These are phyloP conservation scores for Halcyon leucocephala DNA, from an alignment of 2,797 vertebrate species.

Conservation along the genomic window DNA sequence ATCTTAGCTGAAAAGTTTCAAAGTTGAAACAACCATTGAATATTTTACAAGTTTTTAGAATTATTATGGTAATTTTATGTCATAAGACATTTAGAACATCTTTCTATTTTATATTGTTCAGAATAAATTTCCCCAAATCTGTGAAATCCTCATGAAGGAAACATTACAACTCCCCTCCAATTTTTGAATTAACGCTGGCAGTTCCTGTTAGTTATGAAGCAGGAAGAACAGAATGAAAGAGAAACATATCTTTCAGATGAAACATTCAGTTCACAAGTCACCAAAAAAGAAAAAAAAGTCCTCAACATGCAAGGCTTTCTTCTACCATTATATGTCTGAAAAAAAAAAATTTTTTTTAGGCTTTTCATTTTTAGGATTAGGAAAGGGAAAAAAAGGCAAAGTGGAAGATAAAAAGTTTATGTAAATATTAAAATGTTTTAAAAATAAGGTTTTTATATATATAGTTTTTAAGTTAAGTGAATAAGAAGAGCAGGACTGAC, in stretches of 20 bases:
- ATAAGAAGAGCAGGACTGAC: background rate
- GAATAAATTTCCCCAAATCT: background rate
- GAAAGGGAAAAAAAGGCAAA: background rate
- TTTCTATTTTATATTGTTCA: background rate
- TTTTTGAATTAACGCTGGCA: constrained; percentile 28
- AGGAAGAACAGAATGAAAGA: background rate
- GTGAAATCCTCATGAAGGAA: constrained; percentile 11
- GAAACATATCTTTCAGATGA: background rate
- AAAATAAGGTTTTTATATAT: background rate
- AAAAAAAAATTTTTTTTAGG: background rate
- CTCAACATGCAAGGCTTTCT: background rate
- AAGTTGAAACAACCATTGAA: background rate
- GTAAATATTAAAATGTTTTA: background rate
- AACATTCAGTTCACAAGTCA: background rate
- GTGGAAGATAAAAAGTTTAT: background rate
- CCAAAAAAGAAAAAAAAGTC: background rate
- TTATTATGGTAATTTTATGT: constrained; percentile 1
- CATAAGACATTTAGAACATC: background rate
- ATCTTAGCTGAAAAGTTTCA: background rate
- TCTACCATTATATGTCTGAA: background rate
- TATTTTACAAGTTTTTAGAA: background rate
- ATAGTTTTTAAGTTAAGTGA: background rate
- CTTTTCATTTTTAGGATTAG: background rate
- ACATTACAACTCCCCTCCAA: background rate
- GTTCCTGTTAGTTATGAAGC: background rate